Conservation (phyloP, 2,888 invertebrate genomes). For the Caenorhabditis wallacei region DNA sequence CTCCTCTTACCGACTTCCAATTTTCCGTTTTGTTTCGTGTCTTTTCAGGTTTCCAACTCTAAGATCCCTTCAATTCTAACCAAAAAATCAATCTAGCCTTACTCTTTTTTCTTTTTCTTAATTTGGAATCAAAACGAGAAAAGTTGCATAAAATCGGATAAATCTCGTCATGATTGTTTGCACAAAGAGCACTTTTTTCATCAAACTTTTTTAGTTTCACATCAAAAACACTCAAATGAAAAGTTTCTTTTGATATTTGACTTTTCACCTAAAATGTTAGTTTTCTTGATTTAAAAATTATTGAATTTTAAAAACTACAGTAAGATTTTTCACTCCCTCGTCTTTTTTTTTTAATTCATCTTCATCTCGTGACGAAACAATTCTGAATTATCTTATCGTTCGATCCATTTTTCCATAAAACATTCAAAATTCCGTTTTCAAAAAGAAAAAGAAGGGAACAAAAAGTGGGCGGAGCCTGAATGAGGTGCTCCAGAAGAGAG, state of each 20-base stretch:
- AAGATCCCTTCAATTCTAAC: not conserved
- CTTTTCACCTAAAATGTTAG: no score
- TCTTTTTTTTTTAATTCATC: not conserved
- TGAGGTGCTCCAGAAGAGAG: conserved; percentile 16
- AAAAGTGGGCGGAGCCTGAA: conserved; percentile 43
- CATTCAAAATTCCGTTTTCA: not conserved
- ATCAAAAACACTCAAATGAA: not conserved
- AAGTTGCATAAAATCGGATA: conserved; percentile 1
- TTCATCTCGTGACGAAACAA: not conserved
- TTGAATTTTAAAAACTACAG: not conserved
- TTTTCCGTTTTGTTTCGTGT: not conserved
- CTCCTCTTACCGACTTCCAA: not conserved
- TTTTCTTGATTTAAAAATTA: not conserved
- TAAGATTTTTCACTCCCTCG: not conserved
- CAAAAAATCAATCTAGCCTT: not conserved
- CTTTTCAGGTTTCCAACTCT: not conserved
- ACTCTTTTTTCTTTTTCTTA: not conserved
- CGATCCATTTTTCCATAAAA: not conserved
- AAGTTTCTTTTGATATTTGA: no score
- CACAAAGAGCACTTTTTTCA: conserved; percentile 10
- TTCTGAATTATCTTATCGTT: not conserved
- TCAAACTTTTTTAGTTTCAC: conserved; percentile 2
- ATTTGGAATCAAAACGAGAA: conserved; percentile 4
- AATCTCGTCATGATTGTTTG: conserved; percentile 32
- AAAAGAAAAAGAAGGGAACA: not conserved